Evolutionary conservation across 1,140 invertebrate species (phyloP), one percentile per base, ranked within the genome.

Genomic region (Drosophila nikananu): DNA sequence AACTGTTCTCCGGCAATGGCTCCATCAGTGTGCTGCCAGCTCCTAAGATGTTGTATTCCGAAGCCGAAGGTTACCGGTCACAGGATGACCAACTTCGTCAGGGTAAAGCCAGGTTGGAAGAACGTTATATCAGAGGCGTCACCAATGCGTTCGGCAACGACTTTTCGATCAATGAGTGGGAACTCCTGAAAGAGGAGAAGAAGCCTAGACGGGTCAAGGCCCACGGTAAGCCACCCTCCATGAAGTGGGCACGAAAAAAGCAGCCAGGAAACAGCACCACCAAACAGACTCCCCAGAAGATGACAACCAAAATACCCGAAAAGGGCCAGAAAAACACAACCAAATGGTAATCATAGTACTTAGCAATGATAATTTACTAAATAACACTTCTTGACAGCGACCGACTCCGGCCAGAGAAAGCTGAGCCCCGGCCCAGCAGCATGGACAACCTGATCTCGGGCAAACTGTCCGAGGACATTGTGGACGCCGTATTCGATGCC

Each of bases 1-100:
- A 90, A n/a, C 63, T 73, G 41, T 80, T 83, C 60, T 80, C 51
- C 41, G 87, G 91, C 27, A 92, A 92, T 58, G 91, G 91, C 1
- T 80, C 91, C 1, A 75, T 92, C 13, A 76, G 65, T 19, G 19
- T 92, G 39, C 46, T 63, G 27, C 86, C 82, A 0, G 62, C 41
- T 7, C 48, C 54, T 8, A 15, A 44, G 17, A 49, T 55, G 27
- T 15, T 72, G 5, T 21, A 39, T 17, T 13, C 39, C 4, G 72
- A 60, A 12, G 12, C 15, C 1, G 37, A 25, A 25, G 25, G 21
- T 1, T 30, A 35, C 2, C 49, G 65, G 3, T 3, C 25, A 5
- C 37, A 46, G 21, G 39, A 67, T 32, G 55, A 48, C 1, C 9
- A 30, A 9, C 64, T 52, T 0, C 44, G 62, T 19, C 66, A 63